phyloP scores from a whole-genome alignment of 1,140 invertebrate genomes.

The Myzus persicae region DNA sequence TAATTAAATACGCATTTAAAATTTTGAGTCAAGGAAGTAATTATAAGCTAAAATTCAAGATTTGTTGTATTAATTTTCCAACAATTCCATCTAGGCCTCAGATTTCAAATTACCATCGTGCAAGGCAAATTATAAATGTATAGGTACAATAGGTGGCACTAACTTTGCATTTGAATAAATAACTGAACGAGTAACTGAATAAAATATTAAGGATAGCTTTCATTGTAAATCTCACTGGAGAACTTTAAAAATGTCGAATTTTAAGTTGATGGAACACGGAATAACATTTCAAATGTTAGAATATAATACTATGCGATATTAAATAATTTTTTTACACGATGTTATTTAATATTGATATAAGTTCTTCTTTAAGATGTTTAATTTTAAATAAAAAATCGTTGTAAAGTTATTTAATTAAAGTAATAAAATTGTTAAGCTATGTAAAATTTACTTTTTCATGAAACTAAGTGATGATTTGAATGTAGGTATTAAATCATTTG shows the following conservation, averaged over 20 bases:
- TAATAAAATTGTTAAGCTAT: neutral
- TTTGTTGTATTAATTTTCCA: neutral
- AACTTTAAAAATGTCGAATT: neutral
- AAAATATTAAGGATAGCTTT: too few species aligned
- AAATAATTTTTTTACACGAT: neutral
- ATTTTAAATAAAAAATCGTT: neutral
- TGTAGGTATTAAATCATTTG: neutral
- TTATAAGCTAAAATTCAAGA: too few species aligned
- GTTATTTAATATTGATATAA: neutral
- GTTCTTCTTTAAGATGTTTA: neutral
- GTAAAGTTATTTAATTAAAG: neutral
- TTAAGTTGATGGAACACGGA: neutral
- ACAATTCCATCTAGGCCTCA: neutral
- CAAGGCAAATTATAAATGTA: neutral
- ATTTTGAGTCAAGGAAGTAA: neutral
- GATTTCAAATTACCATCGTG: neutral
- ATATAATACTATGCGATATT: neutral
- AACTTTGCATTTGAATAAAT: neutral
- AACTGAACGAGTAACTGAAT: too few species aligned
- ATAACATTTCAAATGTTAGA: neutral
- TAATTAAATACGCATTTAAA: neutral
- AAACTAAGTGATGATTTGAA: neutral
- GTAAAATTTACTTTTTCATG: neutral
- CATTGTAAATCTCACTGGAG: too few species aligned
- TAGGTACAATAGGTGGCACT: neutral